A percentile compares a stretch with the other conserved stretches of the same genome.
Conservation (phyloP, 2,888 invertebrate species). For the Nymphalis c-album region DNA sequence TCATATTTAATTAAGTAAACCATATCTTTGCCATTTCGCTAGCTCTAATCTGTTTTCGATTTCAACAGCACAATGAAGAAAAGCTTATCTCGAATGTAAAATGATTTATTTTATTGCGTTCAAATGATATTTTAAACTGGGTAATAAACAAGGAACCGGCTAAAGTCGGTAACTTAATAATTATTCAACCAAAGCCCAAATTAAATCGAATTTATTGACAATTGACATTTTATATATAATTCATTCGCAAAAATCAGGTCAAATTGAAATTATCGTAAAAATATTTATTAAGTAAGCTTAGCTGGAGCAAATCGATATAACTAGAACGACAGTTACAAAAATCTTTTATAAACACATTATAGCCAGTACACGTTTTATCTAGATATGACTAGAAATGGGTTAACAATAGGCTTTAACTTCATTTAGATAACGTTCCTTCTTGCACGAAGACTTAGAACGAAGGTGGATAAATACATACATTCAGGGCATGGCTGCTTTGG, state of each 20-base stretch:
- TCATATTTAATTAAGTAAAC: constrained; percentile 36
- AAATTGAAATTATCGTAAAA: constrained; percentile 13
- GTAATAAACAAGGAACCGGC: constrained; percentile 60
- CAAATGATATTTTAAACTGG: constrained; percentile 55
- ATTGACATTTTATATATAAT: constrained; percentile 3
- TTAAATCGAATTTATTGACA: constrained; percentile 58
- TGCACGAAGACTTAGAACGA: too few relatives aligned
- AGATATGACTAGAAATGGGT: too few relatives aligned
- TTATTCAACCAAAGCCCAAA: constrained; percentile 57
- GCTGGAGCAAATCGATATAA: too few relatives aligned
- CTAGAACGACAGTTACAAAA: too few relatives aligned
- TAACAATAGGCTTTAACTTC: too few relatives aligned
- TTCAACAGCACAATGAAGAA: constrained; percentile 52
- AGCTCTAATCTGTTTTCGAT: constrained; percentile 42
- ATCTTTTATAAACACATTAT: too few relatives aligned
- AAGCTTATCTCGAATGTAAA: constrained; percentile 53
- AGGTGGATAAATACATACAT: too few relatives aligned
- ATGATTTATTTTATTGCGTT: constrained; percentile 63
- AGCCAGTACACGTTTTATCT: too few relatives aligned
- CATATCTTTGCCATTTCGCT: constrained; percentile 36
- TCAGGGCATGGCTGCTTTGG: too few relatives aligned
- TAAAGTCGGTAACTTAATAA: constrained; percentile 65
- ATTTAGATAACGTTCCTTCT: too few relatives aligned
- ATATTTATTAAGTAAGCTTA: too few relatives aligned
- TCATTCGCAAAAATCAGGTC: constrained; percentile 9